Evolutionary conservation across 1,140 invertebrate genomes (phyloP), one percentile per base, ranked within the genome.

Genomic region (Zaprionus gabonicus): DNA sequence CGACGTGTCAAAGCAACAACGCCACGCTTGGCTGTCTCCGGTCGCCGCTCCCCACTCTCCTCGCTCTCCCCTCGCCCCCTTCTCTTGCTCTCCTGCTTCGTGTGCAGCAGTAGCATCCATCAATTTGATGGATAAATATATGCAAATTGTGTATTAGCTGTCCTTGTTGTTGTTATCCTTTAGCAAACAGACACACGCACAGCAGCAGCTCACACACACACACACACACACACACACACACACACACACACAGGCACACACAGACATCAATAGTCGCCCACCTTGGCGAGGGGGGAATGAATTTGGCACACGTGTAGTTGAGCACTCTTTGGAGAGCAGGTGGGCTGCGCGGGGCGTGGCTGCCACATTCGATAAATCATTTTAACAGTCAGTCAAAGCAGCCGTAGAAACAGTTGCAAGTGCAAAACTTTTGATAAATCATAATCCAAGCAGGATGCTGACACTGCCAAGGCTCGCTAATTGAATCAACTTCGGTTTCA

Each of bases 81-180:
- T 15, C 5, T 5, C 15, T 15, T 7, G 23, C 7, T 46, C n/a
- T 46, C 6, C 41, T 17, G 41, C n/a, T 17, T 46, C 7, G 41
- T 46, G n/a, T 46, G 82, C 82, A 85, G 85, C 84, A 88, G 84
- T 91, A 90, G 90, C 90, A 91, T 91, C 90, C 91, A 92, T 92
- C 91, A 92, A 92, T 92, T 92, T 92, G 91, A 92, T 92, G 91
- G 91, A 92, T 92, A 92, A 92, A 92, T 92, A 92, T 92, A 92
- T 92, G 91, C 91, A 92, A 92, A 92, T 92, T 92, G 91, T 92
- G 91, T 92, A 92, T 92, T 92, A 92, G 91, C 91, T 81, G 75
- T 83, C 79, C 80, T 81, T 87, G 87, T 87, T 90, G 83, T 53
- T 90, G 86, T 90, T 90, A 90, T 90, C 86, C 85, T 90, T 90